These are phyloP conservation scores for Cyanocitta stelleri DNA, from an alignment of 2,113 vertebrate genomes.

Conservation along the genomic window DNA sequence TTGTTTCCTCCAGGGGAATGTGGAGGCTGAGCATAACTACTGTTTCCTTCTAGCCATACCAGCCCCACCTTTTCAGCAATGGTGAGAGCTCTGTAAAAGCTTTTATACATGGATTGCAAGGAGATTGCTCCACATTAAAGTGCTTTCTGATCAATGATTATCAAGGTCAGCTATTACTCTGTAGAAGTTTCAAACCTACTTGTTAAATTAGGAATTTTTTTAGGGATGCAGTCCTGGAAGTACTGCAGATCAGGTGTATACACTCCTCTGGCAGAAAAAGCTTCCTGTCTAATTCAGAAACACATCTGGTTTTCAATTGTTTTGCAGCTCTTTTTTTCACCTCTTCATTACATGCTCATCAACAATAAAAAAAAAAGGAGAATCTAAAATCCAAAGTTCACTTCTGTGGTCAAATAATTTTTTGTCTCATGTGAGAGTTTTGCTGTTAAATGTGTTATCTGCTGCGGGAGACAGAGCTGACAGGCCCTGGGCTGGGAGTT, in stretches of 20 bases:
- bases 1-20: fast-evolving
- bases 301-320: neutral
- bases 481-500: conserved; percentile 12
- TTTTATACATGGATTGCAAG: neutral
- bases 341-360: neutral
- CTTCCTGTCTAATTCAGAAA: neutral
- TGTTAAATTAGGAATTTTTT: neutral
- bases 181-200: neutral
- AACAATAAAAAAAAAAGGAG: neutral
- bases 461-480: neutral
- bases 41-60: neutral
- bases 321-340: neutral
- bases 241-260: neutral
- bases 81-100: neutral
- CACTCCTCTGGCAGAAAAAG: neutral
- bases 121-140: neutral
- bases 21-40: neutral
- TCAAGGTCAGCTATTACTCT: neutral
- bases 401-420: neutral
- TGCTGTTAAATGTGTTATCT: conserved; percentile 16
- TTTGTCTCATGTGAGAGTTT: neutral
- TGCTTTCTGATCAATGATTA: neutral
- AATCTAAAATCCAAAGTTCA: conserved; percentile 6
- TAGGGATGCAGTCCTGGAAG: neutral
- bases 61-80: neutral